A percentile compares a stretch with the other conserved stretches of the same genome.
These are phyloP conservation scores for Schizopygopsis malacanthus DNA, from an alignment of 2,797 vertebrate species.

Conservation along the genomic window DNA sequence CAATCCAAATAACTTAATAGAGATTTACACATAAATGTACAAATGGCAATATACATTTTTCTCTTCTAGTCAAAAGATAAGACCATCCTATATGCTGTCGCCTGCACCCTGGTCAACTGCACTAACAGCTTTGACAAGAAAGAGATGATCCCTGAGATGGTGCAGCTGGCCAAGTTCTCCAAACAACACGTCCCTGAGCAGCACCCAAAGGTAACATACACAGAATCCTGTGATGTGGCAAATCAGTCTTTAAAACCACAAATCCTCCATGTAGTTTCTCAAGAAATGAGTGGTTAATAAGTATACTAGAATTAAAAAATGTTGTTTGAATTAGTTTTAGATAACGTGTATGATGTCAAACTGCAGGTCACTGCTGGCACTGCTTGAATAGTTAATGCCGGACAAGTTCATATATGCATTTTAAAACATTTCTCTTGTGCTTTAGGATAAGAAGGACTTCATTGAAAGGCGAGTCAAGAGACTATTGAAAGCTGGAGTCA, in stretches of 20 bases:
- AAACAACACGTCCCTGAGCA: conserved; percentile 98
- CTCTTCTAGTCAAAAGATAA: conserved; percentile 87
- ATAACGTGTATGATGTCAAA: neutral
- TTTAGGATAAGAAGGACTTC: conserved; percentile 97
- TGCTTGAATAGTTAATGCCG: neutral
- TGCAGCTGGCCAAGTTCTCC: conserved; percentile 96
- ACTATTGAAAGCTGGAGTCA: conserved; percentile 87
- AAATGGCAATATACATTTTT: neutral
- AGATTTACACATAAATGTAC: neutral
- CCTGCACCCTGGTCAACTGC: conserved; percentile 92
- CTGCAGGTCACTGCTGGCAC: neutral
- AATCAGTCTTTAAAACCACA: neutral
- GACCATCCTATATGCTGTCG: conserved; percentile 93
- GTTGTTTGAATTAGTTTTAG: neutral
- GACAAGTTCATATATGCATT: neutral
- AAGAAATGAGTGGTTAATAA: neutral
- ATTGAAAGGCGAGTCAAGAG: conserved; percentile 87
- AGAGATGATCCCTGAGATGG: conserved; percentile 92
- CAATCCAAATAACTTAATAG: neutral
- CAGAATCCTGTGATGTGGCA: neutral
- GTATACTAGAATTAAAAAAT: neutral
- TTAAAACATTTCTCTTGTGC: conserved; percentile 31
- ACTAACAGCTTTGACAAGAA: conserved; percentile 97
- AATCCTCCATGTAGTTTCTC: neutral
- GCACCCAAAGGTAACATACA: conserved; percentile 89